A percentile compares a stretch with the other conserved stretches of the same genome.
phyloP scores from a whole-genome alignment of 2,797 vertebrate species.

The Pitangus sulphuratus region DNA sequence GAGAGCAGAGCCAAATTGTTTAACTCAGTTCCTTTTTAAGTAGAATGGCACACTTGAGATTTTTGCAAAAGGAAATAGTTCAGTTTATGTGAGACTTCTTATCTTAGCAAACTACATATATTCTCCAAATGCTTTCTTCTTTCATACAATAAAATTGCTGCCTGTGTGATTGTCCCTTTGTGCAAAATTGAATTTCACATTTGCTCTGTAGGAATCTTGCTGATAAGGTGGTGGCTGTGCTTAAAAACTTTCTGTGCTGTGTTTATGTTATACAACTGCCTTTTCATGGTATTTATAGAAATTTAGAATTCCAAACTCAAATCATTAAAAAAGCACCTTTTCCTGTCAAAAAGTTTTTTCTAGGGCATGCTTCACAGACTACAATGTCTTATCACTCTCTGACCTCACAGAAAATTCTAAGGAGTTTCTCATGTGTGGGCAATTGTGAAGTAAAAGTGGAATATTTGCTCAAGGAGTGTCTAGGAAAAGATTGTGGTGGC shows the following conservation, averaged over 20 bases:
- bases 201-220: neutral
- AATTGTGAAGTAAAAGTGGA: neutral
- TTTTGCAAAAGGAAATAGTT: neutral
- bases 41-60: neutral
- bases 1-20: neutral
- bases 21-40: neutral
- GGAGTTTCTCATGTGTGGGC: neutral
- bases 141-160: slow-evolving; percentile 1
- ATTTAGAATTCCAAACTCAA: neutral
- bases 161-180: neutral
- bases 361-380: neutral
- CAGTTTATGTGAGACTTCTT: neutral
- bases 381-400: neutral
- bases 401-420: neutral
- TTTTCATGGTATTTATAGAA: neutral
- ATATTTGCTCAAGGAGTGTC: neutral
- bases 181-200: neutral
- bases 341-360: neutral
- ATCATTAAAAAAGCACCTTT: neutral
- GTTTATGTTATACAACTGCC: neutral
- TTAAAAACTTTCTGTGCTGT: neutral
- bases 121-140: neutral
- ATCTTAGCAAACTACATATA: slow-evolving; percentile 11
- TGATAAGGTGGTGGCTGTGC: neutral
- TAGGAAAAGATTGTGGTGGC: neutral